These are phyloP conservation scores for Drosophila mauritiana DNA, from an alignment of 1,140 invertebrate species.

Conservation along the genomic window DNA sequence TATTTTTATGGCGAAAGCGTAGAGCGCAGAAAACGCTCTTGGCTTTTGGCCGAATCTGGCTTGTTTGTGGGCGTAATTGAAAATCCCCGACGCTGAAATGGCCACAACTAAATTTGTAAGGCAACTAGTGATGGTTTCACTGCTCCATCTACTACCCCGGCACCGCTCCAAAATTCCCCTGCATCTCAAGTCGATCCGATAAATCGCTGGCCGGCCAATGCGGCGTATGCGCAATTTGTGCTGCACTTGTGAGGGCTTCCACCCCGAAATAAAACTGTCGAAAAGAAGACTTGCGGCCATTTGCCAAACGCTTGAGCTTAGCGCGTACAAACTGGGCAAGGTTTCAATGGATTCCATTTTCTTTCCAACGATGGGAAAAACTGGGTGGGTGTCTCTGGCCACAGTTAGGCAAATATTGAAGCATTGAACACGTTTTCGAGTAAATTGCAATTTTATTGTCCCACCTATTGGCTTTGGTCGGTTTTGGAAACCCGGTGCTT, in stretches of 20 bases:
- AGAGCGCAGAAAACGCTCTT: conserved; percentile 24
- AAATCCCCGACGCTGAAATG: conserved; percentile 52
- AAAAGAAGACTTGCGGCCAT: conserved; percentile 72
- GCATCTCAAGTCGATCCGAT: neutral
- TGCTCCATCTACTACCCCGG: neutral
- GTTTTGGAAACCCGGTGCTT: neutral
- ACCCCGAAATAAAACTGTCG: conserved; percentile 68
- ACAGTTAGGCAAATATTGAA: conserved; percentile 72
- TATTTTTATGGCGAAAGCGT: conserved; percentile 74
- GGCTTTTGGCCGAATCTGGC: conserved; percentile 1
- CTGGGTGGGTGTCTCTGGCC: conserved; percentile 6
- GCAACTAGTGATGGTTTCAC: conserved; percentile 63
- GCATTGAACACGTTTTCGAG: conserved; percentile 73
- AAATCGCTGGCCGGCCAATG: conserved; percentile 28
- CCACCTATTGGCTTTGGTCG: conserved; percentile 46
- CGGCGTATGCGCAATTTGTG: conserved; percentile 77
- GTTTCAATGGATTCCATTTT: conserved; percentile 51
- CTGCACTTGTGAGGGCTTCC: conserved; percentile 53
- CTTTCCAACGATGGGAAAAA: neutral
- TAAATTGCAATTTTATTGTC: conserved; percentile 79
- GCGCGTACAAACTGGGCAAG: conserved; percentile 9
- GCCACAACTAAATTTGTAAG: conserved; percentile 71
- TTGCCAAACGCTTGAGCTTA: conserved; percentile 68
- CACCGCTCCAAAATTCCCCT: conserved; percentile 5
- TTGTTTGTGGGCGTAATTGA: conserved; percentile 74